Conservation (phyloP, 2,113 vertebrate genomes). For the Todiramphus chloris region DNA sequence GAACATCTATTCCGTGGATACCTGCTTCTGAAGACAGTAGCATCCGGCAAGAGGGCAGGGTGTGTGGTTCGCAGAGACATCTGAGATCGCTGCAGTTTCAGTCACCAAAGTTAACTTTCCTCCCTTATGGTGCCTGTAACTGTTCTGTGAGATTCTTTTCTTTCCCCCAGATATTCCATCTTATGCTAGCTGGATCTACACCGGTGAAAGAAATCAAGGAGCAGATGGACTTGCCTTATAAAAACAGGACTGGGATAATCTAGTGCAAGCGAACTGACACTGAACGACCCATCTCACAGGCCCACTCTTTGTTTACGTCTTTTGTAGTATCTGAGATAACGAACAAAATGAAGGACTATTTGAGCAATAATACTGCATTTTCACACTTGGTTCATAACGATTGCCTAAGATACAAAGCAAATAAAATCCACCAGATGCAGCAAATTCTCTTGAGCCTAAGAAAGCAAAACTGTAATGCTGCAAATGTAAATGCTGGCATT, state of each 20-base stretch:
- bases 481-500: constrained; percentile 64
- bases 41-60: rapidly evolving
- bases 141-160: background rate
- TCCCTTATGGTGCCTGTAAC: background rate
- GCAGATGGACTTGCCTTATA: background rate
- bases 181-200: background rate
- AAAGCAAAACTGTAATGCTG: constrained; percentile 43
- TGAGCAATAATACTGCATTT: constrained; percentile 29
- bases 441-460: constrained; percentile 37
- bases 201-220: constrained; percentile 20
- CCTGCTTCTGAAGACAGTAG: background rate
- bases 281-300: constrained; percentile 12
- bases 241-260: background rate
- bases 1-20: rapidly evolving
- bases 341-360: background rate
- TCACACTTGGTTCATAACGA: constrained; percentile 12
- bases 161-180: background rate
- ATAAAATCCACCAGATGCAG: constrained; percentile 51
- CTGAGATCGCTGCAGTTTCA: background rate
- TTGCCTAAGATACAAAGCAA: constrained; percentile 51
- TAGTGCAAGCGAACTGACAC: background rate
- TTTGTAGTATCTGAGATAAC: background rate
- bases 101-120: background rate
- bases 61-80: background rate
- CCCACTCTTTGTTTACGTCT: background rate